Evolutionary conservation across 2,888 invertebrate genomes (phyloP), one percentile per base, ranked within the genome.

Genomic region (Drosophila anomalata): DNA sequence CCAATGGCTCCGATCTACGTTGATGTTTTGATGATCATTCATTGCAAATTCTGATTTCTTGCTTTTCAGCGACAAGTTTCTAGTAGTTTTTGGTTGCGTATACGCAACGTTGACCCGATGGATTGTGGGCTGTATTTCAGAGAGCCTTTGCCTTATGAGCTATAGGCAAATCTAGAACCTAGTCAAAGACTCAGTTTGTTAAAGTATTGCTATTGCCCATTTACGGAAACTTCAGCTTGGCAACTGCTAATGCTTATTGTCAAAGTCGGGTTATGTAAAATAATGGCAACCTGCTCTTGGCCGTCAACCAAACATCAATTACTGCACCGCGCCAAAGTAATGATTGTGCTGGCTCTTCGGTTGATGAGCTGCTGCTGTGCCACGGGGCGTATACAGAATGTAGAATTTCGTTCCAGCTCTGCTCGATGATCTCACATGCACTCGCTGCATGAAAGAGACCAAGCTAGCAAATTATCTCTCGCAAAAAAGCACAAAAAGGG

Each of bases 221-320:
- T 26, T 26, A 26, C 58, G 62, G 48, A 61, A 73, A 65, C 77
- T 73, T 72, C 50, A 48, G 59, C 17, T 44, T 24, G 20, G n/a
- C 48, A 24, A 53, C 42, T 46, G 60, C 46, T 47, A 52, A 46
- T 33, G 41, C 24, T 54, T 26, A 41, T 41, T 61, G 62, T 53
- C 55, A 36, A 74, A 77, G 77, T 74, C 82, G 74, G 76, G 88
- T 86, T 88, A 82, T 84, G 79, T 78, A 80, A 86, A 88, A 79
- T 83, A 86, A 86, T 86, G 88, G 84, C 88, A 86, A 72, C 86
- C 82, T 78, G 75, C 85, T 78, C 73, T 80, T 79, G 70, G 75
- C 79, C 81, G 85, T 69, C 57, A 73, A 58, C 78, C 71, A 26
- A 50, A 65, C 65, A 63, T 56, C 51, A 61, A 44, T 44, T 24